phyloP scores from a whole-genome alignment of 2,888 invertebrate species.

The Hemicrepidius hirtus region DNA sequence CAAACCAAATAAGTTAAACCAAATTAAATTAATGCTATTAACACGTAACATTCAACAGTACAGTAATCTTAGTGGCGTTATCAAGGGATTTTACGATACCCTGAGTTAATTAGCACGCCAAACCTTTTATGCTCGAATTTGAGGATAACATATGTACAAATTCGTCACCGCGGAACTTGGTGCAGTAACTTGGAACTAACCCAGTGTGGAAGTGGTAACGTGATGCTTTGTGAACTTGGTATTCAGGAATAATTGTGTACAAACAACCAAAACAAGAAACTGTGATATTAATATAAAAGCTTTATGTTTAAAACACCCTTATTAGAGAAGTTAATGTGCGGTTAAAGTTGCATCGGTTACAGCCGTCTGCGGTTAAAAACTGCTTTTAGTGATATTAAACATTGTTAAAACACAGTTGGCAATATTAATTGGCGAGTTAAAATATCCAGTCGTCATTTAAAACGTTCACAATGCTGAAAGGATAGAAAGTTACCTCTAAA shows the following conservation, averaged over 20 bases:
- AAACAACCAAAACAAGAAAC: slow-evolving; percentile 23
- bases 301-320: slow-evolving; percentile 15
- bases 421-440: slow-evolving; percentile 10
- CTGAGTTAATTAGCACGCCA: slow-evolving; percentile 48
- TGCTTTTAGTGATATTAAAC: slow-evolving; percentile 33
- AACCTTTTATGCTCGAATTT: slow-evolving; percentile 44
- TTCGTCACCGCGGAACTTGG: slow-evolving; percentile 34
- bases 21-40: slow-evolving; percentile 56
- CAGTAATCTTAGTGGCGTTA: slow-evolving; percentile 56
- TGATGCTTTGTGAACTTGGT: slow-evolving; percentile 33
- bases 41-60: slow-evolving; percentile 62
- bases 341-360: slow-evolving; percentile 48
- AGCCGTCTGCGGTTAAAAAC: slow-evolving; percentile 36
- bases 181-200: slow-evolving; percentile 32
- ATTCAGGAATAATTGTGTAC: slow-evolving; percentile 28
- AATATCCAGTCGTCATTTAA: neutral
- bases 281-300: slow-evolving; percentile 22
- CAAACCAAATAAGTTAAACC: slow-evolving; percentile 50
- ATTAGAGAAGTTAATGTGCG: slow-evolving; percentile 39
- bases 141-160: slow-evolving; percentile 45
- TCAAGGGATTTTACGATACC: slow-evolving; percentile 50
- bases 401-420: slow-evolving; percentile 23
- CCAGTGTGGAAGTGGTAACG: slow-evolving; percentile 39
- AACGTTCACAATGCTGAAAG: slow-evolving; percentile 13
- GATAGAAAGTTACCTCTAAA: neutral